Evolutionary conservation across 2,113 vertebrate species (phyloP).

Genomic region (Nesogale talazaci): DNA sequence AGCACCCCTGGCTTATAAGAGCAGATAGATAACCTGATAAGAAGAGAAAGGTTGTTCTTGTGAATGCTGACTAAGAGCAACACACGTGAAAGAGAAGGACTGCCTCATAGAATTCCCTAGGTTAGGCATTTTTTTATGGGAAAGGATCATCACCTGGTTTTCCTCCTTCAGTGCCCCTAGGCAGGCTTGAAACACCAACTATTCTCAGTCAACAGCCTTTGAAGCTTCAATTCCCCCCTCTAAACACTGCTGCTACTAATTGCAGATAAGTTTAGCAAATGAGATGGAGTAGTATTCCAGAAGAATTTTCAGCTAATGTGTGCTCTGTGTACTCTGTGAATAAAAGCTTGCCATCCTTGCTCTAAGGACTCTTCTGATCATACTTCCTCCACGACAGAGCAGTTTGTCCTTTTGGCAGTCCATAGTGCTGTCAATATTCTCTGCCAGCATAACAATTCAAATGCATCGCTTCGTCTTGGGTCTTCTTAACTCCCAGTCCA

Average conservation of each 20-base stretch:
- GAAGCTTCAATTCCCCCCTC: neutral
- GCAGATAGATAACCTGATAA: neutral
- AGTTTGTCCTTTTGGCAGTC: too few species aligned
- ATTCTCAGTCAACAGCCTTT: neutral
- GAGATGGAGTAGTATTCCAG: neutral
- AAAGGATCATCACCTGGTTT: neutral
- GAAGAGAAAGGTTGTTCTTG: constrained; percentile 26
- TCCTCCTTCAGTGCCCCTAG: neutral
- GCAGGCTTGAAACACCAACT: too few species aligned
- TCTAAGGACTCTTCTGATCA: too few species aligned
- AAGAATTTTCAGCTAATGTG: constrained; percentile 11
- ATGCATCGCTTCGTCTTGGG: too few species aligned
- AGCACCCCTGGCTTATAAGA: constrained; percentile 3
- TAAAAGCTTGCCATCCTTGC: too few species aligned
- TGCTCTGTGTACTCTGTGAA: too few species aligned
- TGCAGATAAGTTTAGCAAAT: constrained; percentile 19
- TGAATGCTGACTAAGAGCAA: neutral
- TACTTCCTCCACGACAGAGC: too few species aligned
- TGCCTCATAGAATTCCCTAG: neutral
- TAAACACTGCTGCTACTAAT: neutral
- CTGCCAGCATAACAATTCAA: too few species aligned
- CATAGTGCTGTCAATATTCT: too few species aligned
- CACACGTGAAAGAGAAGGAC: neutral
- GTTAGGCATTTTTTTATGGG: neutral
- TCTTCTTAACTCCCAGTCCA: too few species aligned